Base-by-base conservation (phyloP, 2,113 vertebrate genomes). In the Triplophysa rosa region DNA sequence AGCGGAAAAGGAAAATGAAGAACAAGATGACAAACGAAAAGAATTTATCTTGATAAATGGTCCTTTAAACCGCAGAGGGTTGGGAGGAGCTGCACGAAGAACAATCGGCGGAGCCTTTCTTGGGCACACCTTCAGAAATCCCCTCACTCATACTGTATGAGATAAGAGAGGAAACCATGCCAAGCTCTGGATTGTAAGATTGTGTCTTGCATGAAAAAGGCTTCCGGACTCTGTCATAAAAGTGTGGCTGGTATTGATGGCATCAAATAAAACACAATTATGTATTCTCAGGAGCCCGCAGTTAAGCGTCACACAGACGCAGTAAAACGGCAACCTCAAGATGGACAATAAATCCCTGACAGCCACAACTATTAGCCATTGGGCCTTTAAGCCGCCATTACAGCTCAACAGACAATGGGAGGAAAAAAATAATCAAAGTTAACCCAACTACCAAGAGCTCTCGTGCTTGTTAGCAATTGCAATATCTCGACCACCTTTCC, bases 391-490 rank as follows among this genome's bases (percentile, higher is more conserved):
- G 45, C 54, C 76, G 65, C 66, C 74, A 62, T 47, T 80, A 58
- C 77, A 78, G 84, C 83, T 74, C 61, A 72, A 75, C 62, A 77
- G 64, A 74, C 65, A 83, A 75, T 70, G 16, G 63, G 24, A 83
- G 58, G 64, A 65, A 17, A 68, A 68, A 52, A 59, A 61, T 76
- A 83, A 77, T 83, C 40, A 42, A 79, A 86, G 69, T 71, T 52
- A 85, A 64, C 72, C 64, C 81, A 62, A 87, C 82, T 82, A 77
- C 74, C 65, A 5, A 29, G 80, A 88, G 78, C 72, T 62, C 63
- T 66, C 52, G 21, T 73, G 65, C 78, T 49, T 62, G 33, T 73
- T 84, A 66, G 2, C 78, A 87, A 61, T 74, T 80, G 42, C 67
- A 37, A 23, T 76, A 85, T 74, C 56, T 74, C 61, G 12, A 81